Conservation (phyloP, 2,888 invertebrate genomes). For the Euplagia quadripunctaria region DNA sequence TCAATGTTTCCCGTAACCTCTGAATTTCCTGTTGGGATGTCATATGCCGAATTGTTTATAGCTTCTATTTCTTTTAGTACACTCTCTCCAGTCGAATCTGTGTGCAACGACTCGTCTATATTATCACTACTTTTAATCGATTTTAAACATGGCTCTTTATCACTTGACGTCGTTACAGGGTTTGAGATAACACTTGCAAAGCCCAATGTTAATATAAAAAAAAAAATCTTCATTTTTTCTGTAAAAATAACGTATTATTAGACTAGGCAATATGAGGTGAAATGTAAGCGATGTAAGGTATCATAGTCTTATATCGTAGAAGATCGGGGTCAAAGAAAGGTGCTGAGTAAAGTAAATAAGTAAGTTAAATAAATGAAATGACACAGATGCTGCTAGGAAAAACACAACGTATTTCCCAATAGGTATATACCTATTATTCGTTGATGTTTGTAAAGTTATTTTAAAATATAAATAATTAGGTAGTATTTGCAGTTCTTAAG, state of each 20-base stretch:
- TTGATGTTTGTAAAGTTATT: background rate
- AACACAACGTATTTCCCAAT: conserved; percentile 17
- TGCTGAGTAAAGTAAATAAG: conserved; percentile 55
- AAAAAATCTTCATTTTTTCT: conserved; percentile 75
- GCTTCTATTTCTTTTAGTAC: background rate
- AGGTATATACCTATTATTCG: background rate
- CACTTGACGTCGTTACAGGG: conserved; percentile 55
- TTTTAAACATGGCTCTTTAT: conserved; percentile 46
- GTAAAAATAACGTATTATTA: conserved; percentile 51
- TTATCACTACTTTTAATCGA: conserved; percentile 57
- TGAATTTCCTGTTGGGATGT: background rate
- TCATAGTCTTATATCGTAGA: conserved; percentile 67
- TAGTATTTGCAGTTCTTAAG: background rate
- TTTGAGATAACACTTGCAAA: conserved; percentile 61
- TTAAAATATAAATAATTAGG: background rate
- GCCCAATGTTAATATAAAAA: conserved; percentile 64
- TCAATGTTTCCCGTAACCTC: conserved; percentile 1
- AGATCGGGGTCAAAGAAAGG: conserved; percentile 79
- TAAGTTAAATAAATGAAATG: conserved; percentile 56
- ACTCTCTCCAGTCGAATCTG: background rate
- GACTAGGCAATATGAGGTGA: conserved; percentile 21
- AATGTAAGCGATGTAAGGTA: conserved; percentile 43
- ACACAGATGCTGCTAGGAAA: conserved; percentile 19
- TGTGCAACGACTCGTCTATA: conserved; percentile 41
- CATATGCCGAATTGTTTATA: background rate